Percentiles rank a stretch among this genome's conserved stretches.
phyloP scores from a whole-genome alignment of 2,888 invertebrate genomes.

The Lasiommata megera region DNA sequence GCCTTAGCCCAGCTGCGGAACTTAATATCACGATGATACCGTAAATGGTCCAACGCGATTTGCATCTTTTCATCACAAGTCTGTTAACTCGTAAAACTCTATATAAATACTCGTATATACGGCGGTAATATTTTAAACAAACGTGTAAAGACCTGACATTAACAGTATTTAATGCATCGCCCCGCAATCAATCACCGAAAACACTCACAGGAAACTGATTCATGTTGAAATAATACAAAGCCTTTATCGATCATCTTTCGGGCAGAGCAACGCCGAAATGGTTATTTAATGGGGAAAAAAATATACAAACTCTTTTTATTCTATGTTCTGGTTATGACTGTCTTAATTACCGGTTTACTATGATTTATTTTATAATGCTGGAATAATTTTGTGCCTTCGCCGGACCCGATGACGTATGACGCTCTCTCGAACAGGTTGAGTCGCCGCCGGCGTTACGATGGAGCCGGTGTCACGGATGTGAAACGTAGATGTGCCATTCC shows the following conservation, averaged over 20 bases:
- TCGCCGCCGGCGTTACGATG: constrained; percentile 68
- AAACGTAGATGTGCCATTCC: constrained; percentile 1
- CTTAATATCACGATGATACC: no score
- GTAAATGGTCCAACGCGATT: no score
- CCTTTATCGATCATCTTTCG: constrained; percentile 67
- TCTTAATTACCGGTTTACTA: constrained; percentile 80
- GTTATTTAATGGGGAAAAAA: constrained; percentile 76
- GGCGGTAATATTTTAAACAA: constrained; percentile 17
- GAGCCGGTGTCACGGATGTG: constrained; percentile 27
- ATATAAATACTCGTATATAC: neutral
- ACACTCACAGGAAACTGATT: constrained; percentile 26
- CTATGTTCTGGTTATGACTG: constrained; percentile 74
- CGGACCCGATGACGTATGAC: constrained; percentile 72
- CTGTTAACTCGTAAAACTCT: no score
- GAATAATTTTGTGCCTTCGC: constrained; percentile 67
- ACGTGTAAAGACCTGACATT: constrained; percentile 17
- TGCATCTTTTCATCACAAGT: no score
- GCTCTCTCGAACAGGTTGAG: constrained; percentile 65
- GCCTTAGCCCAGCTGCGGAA: no score
- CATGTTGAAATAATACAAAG: constrained; percentile 31
- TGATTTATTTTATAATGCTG: constrained; percentile 78
- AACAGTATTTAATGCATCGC: constrained; percentile 12
- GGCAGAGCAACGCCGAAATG: constrained; percentile 58
- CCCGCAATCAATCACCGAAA: constrained; percentile 25
- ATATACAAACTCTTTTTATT: constrained; percentile 62